Evolutionary conservation across 2,113 vertebrate species (phyloP), one percentile per base, ranked within the genome.

Genomic region (Podarcis muralis): DNA sequence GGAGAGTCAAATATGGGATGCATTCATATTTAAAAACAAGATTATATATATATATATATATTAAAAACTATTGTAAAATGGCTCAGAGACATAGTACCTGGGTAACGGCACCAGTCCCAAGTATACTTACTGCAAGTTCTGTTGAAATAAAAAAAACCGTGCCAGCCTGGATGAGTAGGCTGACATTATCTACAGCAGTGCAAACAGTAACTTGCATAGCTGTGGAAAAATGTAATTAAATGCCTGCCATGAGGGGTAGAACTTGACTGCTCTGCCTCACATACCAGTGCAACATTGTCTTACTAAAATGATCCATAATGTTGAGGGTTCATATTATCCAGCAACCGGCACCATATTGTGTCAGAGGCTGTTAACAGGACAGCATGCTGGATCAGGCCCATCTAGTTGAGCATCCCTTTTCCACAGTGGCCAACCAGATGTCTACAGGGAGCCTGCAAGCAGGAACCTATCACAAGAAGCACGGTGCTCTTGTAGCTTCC

Each of bases 1-100:
- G 88, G 69, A 80, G 85, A 81, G 25, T 30, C 25, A 91, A 90
- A 91, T 68, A 93, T 43, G 86, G 43, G 90, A 88, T 82, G 3
- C 79, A 87, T 92, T 89, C 40, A 85, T 87, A 68, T 66, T 25
- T 89, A 59, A 90, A 75, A 1, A 93, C 30, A 86, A 48, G 80
- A 83, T 48, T 30, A 94, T 74, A 27, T 53, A 53, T 53, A 53
- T 53, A 53, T 53, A 48, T 48, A 48, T 48, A 22, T 72, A 84
- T 32, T 20, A 76, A 25, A 94, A 37, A 5, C 75, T 13, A 83
- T 27, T 59, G 9, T 37, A 83, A 68, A 88, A 35, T 30, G 23
- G 23, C 16, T 59, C 71, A 27, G 12, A 20, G 59, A 68, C 27
- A n/a, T 62, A 53, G 48, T 53, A 53, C 48, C 74, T 27, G 62